Evolutionary conservation across 2,113 vertebrate species (phyloP).

Genomic region (Pollimyrus isidori): DNA sequence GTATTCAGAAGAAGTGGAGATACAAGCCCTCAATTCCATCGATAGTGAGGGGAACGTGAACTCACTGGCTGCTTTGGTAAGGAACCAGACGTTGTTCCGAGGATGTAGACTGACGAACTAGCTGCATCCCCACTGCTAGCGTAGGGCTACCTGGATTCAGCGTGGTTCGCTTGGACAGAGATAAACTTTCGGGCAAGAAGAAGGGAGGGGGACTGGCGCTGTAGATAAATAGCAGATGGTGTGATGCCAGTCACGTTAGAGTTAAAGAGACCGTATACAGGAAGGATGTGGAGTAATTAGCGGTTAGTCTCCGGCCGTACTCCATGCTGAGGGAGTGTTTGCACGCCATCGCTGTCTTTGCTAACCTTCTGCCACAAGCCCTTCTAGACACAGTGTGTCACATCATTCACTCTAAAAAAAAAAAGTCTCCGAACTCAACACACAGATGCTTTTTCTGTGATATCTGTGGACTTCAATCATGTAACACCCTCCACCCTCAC

Average conservation of each 20-base stretch:
- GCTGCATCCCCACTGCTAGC: too few relatives aligned
- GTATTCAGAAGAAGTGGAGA: background rate
- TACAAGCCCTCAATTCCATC: background rate
- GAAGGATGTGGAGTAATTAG: too few relatives aligned
- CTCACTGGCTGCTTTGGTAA: background rate
- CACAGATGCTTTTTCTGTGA: background rate
- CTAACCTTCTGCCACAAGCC: background rate
- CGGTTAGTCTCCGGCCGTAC: too few relatives aligned
- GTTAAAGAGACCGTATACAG: background rate
- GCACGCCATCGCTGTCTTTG: background rate
- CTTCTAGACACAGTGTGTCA: background rate
- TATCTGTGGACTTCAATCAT: too few relatives aligned
- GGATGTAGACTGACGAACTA: background rate
- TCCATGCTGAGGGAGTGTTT: background rate
- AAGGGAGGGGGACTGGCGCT: background rate
- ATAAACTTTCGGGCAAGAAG: background rate
- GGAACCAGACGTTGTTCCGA: background rate
- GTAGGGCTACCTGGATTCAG: background rate
- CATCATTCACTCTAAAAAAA: background rate
- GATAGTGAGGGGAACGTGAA: background rate
- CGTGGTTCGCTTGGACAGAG: background rate
- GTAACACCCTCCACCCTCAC: too few relatives aligned
- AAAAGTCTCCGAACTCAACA: background rate
- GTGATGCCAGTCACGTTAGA: background rate
- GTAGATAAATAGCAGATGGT: background rate